Evolutionary conservation across 2,888 invertebrate species (phyloP).

Genomic region (Oeneis ivallda): DNA sequence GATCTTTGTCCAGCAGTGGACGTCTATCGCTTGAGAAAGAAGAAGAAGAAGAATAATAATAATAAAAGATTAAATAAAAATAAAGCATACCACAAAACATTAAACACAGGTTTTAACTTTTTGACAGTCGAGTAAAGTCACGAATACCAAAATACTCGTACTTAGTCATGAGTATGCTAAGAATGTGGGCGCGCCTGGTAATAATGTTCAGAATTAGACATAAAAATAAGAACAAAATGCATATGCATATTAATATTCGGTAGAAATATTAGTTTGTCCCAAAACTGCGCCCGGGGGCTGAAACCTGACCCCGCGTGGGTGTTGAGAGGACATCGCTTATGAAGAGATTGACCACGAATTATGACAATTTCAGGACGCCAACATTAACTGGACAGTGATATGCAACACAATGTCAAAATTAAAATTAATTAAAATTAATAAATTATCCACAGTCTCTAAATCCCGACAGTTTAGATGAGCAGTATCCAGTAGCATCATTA

Average conservation of each 20-base stretch:
- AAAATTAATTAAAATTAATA: too few relatives aligned
- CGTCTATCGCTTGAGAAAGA: too few relatives aligned
- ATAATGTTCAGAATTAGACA: constrained; percentile 61
- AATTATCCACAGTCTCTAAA: too few relatives aligned
- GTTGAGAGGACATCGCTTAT: constrained; percentile 64
- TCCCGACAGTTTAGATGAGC: too few relatives aligned
- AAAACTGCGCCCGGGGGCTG: constrained; percentile 79
- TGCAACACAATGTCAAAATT: too few relatives aligned
- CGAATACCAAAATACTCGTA: neutral
- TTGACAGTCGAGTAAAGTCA: neutral
- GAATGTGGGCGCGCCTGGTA: constrained; percentile 63
- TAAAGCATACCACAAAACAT: neutral
- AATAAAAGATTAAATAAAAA: too few relatives aligned
- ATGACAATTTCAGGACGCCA: neutral
- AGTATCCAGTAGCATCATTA: too few relatives aligned
- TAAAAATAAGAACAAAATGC: constrained; percentile 67
- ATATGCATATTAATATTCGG: constrained; percentile 81
- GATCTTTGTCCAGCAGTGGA: too few relatives aligned
- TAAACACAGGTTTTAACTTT: neutral
- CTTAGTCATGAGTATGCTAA: constrained; percentile 45
- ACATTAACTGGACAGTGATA: neutral
- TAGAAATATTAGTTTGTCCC: constrained; percentile 81
- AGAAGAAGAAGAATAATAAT: too few relatives aligned
- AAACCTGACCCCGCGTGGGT: constrained; percentile 72
- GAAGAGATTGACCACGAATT: neutral